phyloP scores from a whole-genome alignment of 2,888 invertebrate species.

The Muscina levida region DNA sequence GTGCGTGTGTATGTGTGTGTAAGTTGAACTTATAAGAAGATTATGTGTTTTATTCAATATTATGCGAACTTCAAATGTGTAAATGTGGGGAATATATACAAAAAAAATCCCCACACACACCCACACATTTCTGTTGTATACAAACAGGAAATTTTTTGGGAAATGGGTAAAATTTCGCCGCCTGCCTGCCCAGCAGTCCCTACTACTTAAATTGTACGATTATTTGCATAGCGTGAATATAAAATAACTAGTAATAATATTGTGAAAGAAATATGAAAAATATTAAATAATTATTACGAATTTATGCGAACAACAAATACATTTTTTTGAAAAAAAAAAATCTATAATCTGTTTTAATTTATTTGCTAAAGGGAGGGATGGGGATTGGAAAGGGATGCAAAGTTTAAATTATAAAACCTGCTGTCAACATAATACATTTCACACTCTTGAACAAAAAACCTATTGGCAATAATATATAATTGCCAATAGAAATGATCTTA shows the following conservation, averaged over 20 bases:
- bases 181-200: conserved; percentile 26
- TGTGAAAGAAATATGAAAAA: conserved; percentile 56
- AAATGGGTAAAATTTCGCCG: not conserved
- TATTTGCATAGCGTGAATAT: conserved; percentile 40
- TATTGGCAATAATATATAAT: no score
- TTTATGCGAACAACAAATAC: conserved; percentile 71
- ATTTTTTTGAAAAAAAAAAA: conserved; percentile 44
- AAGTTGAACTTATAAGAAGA: not conserved
- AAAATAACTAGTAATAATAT: conserved; percentile 24
- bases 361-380: no score
- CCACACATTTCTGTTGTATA: no score
- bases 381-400: no score
- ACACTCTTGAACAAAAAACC: no score
- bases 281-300: conserved; percentile 72
- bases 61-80: not conserved
- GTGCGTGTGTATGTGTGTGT: no score
- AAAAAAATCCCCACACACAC: no score
- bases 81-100: no score
- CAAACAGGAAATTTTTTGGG: not conserved
- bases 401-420: no score
- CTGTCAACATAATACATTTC: no score
- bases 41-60: conserved; percentile 31
- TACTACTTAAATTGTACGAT: conserved; percentile 37
- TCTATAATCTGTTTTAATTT: not conserved
- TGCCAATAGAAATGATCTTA: no score